These are phyloP conservation scores for Isotomurus palustris DNA, from an alignment of 2,888 invertebrate species.

Conservation along the genomic window DNA sequence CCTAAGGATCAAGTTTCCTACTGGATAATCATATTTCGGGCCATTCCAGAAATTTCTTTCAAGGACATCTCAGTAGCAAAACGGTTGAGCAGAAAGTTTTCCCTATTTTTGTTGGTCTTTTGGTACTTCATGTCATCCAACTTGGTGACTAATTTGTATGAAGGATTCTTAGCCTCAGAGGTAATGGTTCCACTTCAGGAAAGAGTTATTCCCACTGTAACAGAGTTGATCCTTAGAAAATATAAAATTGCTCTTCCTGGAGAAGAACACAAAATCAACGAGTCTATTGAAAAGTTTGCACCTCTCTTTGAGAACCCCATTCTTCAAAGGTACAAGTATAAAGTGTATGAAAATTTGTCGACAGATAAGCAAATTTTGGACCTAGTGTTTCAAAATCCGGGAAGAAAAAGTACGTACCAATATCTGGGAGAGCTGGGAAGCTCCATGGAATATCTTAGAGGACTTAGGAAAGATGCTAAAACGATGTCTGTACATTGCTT, in stretches of 20 bases:
- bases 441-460: background rate
- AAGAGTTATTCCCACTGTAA: background rate
- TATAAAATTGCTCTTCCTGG: background rate
- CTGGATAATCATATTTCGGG: background rate
- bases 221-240: background rate
- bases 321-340: background rate
- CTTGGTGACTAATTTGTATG: background rate
- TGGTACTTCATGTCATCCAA: background rate
- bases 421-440: background rate
- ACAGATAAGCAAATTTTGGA: background rate
- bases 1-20: background rate
- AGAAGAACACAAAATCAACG: background rate
- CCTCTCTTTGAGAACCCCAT: background rate
- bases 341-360: background rate
- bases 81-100: background rate
- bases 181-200: background rate
- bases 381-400: background rate
- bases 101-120: background rate
- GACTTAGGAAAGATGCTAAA: too few relatives aligned
- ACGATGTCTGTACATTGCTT: background rate
- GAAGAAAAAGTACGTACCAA: background rate
- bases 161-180: background rate
- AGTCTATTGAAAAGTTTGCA: background rate
- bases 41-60: background rate
- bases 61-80: background rate